Evolutionary conservation across 37 sponge, comb jelly and placozoan genomes (phyloP).

Genomic region (Bolinopsis microptera): DNA sequence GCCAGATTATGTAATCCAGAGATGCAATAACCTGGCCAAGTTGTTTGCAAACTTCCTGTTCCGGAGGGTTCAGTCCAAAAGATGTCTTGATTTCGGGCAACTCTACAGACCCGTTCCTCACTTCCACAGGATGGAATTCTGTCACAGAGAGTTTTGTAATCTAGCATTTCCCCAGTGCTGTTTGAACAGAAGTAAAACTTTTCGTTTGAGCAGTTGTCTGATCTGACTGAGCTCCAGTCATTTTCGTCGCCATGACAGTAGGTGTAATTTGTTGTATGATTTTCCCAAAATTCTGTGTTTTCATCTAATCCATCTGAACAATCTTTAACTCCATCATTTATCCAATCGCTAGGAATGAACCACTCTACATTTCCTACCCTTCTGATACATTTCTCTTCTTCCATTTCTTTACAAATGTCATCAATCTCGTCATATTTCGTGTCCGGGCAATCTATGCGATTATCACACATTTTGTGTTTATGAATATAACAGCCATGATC

Average conservation of each 20-base stretch:
- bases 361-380: neutral
- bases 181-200: neutral
- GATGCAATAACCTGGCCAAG: neutral
- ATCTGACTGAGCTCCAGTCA: neutral
- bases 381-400: neutral
- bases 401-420: neutral
- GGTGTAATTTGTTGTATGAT: neutral
- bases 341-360: neutral
- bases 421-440: neutral
- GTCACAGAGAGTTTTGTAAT: neutral
- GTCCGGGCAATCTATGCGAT: neutral
- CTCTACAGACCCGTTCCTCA: neutral
- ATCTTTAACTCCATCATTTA: neutral
- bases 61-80: neutral
- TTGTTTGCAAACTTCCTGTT: neutral
- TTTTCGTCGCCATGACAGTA: neutral
- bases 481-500: neutral
- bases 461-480: neutral
- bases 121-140: neutral
- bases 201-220: neutral
- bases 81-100: neutral
- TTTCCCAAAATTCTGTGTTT: neutral
- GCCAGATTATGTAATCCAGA: neutral
- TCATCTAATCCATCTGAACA: neutral
- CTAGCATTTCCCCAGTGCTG: neutral